phyloP scores from a whole-genome alignment of 2,888 invertebrate species.

The Ichneumoninae sp. region DNA sequence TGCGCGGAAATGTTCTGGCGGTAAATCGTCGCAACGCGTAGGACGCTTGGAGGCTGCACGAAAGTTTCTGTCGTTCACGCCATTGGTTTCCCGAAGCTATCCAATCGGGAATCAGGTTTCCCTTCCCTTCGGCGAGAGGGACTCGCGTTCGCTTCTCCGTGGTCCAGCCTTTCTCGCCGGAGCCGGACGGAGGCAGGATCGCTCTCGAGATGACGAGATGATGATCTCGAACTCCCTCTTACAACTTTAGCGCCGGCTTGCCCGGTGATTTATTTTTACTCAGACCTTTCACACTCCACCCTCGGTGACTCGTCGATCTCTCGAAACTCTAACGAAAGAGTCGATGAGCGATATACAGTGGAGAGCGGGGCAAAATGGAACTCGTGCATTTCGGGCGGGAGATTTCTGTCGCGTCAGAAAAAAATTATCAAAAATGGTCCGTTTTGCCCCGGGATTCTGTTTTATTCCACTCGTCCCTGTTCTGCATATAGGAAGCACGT shows the following conservation, averaged over 20 bases:
- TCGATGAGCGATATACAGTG: neutral
- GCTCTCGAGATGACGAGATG: conserved; percentile 38
- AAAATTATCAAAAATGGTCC: too few relatives aligned
- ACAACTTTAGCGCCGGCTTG: neutral
- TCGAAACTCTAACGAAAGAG: neutral
- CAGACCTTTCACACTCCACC: neutral
- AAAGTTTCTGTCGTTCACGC: conserved; percentile 73
- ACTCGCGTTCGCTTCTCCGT: conserved; percentile 31
- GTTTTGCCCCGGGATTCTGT: too few relatives aligned
- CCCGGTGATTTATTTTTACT: neutral
- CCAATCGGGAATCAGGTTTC: conserved; percentile 77
- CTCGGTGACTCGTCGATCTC: neutral
- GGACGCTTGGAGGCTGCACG: conserved; percentile 76
- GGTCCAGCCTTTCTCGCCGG: conserved; percentile 56
- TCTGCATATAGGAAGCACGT: neutral
- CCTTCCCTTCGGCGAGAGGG: conserved; percentile 73
- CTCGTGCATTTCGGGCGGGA: neutral
- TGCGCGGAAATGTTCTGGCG: neutral
- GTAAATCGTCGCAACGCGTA: conserved; percentile 14
- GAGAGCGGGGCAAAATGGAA: neutral
- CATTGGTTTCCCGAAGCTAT: conserved; percentile 75
- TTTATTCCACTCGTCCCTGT: too few relatives aligned
- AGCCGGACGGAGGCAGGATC: conserved; percentile 7
- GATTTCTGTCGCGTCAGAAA: too few relatives aligned
- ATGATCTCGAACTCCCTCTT: conserved; percentile 3